A percentile compares a stretch with the other conserved stretches of the same genome.
These are phyloP conservation scores for Protomyctophum bolini DNA, from an alignment of 2,113 vertebrate species.

Conservation along the genomic window DNA sequence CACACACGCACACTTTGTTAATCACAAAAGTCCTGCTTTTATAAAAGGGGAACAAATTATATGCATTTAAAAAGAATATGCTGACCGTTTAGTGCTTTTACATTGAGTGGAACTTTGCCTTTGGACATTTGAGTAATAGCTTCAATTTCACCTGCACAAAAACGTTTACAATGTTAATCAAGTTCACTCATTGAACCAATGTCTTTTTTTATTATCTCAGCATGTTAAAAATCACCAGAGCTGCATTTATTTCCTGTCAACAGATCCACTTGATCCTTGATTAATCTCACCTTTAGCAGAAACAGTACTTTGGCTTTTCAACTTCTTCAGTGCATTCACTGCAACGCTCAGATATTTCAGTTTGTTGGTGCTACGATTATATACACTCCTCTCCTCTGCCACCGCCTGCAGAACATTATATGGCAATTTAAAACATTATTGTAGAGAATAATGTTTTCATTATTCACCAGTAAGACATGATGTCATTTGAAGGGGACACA, in stretches of 20 bases:
- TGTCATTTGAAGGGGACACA: constrained; percentile 13
- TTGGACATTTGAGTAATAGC: constrained; percentile 48
- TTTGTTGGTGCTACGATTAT: constrained; percentile 81
- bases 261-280: background rate
- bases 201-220: background rate
- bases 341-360: constrained; percentile 84
- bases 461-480: background rate
- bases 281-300: constrained; percentile 65
- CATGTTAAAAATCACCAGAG: background rate
- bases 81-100: constrained; percentile 59
- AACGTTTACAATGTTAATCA: background rate
- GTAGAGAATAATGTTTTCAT: background rate
- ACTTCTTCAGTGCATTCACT: constrained; percentile 82
- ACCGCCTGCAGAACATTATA: constrained; percentile 70
- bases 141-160: constrained; percentile 57
- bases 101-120: constrained; percentile 72
- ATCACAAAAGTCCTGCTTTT: background rate
- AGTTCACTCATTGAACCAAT: constrained; percentile 1
- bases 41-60: constrained; percentile 8
- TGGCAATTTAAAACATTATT: background rate
- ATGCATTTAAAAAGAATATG: background rate
- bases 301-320: constrained; percentile 74
- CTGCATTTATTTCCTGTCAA: background rate
- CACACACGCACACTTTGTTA: background rate
- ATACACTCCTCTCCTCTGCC: constrained; percentile 81